Base-by-base conservation (phyloP, 2,113 vertebrate genomes). In the Oceanites oceanicus region DNA sequence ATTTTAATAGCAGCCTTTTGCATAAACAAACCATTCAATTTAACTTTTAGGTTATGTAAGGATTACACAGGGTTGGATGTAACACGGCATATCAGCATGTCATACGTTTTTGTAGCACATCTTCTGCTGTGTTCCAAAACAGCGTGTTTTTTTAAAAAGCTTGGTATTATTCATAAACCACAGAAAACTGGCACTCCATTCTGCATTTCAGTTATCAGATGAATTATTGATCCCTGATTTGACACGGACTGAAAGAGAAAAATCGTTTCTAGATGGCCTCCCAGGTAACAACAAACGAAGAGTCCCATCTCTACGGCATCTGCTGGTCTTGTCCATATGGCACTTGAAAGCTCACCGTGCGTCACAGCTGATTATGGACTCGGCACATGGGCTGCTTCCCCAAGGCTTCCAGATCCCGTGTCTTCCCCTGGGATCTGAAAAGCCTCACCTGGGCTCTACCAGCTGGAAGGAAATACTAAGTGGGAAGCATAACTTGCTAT, bases 201-300 rank as follows among this genome's bases (percentile, higher is more conserved):
- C 67, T 76, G 29, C 77, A 2, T 82, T 79, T 50, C 56, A 9
- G 30, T 19, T 66, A 47, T 11, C 77, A 79, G 86, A 47, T 90
- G 86, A 92, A 62, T 95, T 91, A 79, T 68, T 94, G 86, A 78
- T 94, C 36, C 1, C 61, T 67, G 72, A 36, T 88, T 56, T 84
- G 74, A 84, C 59, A 59, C 0, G 1, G 55, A 20, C 52, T 66
- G 89, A 70, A 85, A 88, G 53, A 47, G 83, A 38, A 30, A 5
- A 67, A 36, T 38, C 15, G 53, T 67, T 80, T 62, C 45, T 70
- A 26, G 70, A 13, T 79, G 66, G 42, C 86, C 47, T 90, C 73
- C 58, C 86, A 87, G 94, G 80, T 76, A 85, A 70, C 56, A 58
- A 79, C 66, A 72, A 15, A 15, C 0, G 2, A 67, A 3, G 68